Evolutionary conservation across 2,888 invertebrate genomes (phyloP), one percentile per base, ranked within the genome.

Genomic region (Rhyacophila evoluta): DNA sequence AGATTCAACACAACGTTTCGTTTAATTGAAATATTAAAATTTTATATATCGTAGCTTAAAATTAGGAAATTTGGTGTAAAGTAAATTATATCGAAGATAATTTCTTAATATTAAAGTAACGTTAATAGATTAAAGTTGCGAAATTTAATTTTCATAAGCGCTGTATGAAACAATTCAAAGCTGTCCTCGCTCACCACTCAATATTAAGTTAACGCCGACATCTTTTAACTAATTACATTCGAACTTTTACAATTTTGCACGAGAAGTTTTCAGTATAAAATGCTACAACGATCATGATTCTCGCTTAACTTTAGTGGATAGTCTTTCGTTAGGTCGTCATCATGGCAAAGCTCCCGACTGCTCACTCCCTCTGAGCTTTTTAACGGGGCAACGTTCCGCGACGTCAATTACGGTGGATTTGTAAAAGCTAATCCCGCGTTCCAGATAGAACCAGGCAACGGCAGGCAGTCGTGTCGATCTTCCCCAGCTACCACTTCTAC

Each of bases 321-420:
- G 55, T 25, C 8, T 10, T 55, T 2, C 19, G 55, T 55, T 55
- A 55, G n/a, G 8, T 12, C 19, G 55, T 55, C 55, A 55, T 55
- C 55, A 19, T 55, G 55, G 55, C 55, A 55, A 55, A 55, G 55
- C 55, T 15, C 55, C 10, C 55, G 55, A 55, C 55, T 55, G 55
- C 55, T 19, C 15, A 55, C 55, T 55, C 55, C 55, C 55, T 15
- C 19, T 19, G 55, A 55, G 55, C 55, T 55, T 55, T 55, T 55
- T 55, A 55, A 55, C 55, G 55, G 55, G 10, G 11, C 72, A 37
- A 74, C 29, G 67, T 68, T 27, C 55, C 74, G 55, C 55, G 74
- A 73, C 77, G 77, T 79, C 79, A 79, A 74, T 79, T 79, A 79
- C 71, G n/a, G 38, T 29, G 72, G 77, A 79, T 79, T 79, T 79